Evolutionary conservation across 2,113 vertebrate genomes (phyloP), one percentile per base, ranked within the genome.

Genomic region (Lagopus muta): DNA sequence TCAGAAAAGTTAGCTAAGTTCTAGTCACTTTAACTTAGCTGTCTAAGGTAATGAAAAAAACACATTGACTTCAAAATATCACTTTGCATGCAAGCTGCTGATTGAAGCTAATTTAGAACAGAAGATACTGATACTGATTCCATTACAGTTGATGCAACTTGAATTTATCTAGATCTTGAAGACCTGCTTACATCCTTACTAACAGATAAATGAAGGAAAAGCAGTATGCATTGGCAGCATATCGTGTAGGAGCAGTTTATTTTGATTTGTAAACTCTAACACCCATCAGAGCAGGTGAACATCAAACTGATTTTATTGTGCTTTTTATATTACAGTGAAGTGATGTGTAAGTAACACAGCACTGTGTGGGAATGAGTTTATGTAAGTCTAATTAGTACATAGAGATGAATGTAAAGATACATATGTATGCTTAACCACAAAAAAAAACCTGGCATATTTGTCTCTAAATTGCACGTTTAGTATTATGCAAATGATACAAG

Each of bases 301-400:
- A 83, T 52, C 42, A 88, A 66, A 47, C 22, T 72, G 70, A 91
- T 54, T 92, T 88, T 27, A 61, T 36, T 86, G 40, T 77, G 45
- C 40, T 95, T 85, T 80, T 89, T 93, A 64, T 90, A 89, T 30
- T 30, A 22, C 73, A 82, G 45, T 54, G 64, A 89, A 30, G 61
- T 61, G 36, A 3, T 4, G 36, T 62, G 28, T 57, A 6, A 73
- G 89, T 85, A 92, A 78, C 34, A 83, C 76, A 84, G 77, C 0
- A 1, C 13, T 90, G 43, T 57, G 72, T 90, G 42, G 76, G 82
- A 77, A 48, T 86, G 42, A 71, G 25, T 89, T 94, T 94, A 86
- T 92, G 1, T 83, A 88, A 94, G 45, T 47, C 54, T 88, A 50
- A 88, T 60, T 93, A 65, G 34, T 66, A 52, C 45, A 27, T 6